Evolutionary conservation across 2,113 vertebrate genomes (phyloP).

Genomic region (Delphinus delphis): DNA sequence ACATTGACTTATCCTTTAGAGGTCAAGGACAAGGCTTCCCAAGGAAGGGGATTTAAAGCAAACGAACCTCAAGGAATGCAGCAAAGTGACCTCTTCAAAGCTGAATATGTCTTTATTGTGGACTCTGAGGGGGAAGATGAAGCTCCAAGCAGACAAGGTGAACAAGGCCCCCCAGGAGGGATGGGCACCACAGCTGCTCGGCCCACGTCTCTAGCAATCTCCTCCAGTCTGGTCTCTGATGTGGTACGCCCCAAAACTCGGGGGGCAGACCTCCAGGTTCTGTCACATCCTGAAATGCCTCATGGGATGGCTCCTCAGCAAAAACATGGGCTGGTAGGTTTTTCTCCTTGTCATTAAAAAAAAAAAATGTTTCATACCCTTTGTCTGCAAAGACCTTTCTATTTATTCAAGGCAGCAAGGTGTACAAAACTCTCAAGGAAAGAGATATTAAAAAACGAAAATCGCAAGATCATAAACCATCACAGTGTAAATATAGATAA

Average conservation of each 20-base stretch:
- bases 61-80: slow-evolving; percentile 82
- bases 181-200: slow-evolving; percentile 37
- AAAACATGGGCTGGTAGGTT: slow-evolving; percentile 81
- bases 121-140: slow-evolving; percentile 86
- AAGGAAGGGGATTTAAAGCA: not conserved
- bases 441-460: not conserved
- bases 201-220: slow-evolving; percentile 67
- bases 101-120: slow-evolving; percentile 89
- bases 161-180: slow-evolving; percentile 42
- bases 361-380: not conserved
- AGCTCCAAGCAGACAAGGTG: slow-evolving; percentile 5
- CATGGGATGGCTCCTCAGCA: slow-evolving; percentile 57
- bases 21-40: not conserved
- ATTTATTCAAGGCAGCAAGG: not conserved
- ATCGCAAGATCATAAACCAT: not conserved
- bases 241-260: slow-evolving; percentile 36
- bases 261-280: not conserved
- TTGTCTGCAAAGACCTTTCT: not conserved
- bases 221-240: slow-evolving; percentile 54
- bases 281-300: not conserved
- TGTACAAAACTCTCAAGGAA: not conserved
- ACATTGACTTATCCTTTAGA: not conserved
- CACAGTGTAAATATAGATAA: not conserved
- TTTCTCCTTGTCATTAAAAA: not conserved
- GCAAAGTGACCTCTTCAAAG: slow-evolving; percentile 88